These are phyloP conservation scores for Acronicta leporina DNA, from an alignment of 2,888 invertebrate genomes.

Conservation along the genomic window DNA sequence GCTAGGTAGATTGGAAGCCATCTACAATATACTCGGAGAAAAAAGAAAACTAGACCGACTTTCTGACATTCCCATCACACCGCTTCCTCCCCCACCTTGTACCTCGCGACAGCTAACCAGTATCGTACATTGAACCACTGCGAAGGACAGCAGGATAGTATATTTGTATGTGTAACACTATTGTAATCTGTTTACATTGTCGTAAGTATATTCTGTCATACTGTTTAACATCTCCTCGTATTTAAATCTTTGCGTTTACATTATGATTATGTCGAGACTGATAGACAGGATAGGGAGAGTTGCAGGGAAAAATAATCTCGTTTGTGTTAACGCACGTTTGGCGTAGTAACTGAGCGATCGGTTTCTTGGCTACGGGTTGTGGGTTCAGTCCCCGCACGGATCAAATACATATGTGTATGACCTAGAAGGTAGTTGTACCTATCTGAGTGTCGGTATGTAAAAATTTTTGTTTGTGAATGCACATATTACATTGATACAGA, in stretches of 20 bases:
- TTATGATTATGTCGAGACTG: no score
- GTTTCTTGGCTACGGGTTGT: no score
- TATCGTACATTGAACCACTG: conserved; percentile 79
- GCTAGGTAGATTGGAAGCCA: no score
- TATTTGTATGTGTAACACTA: conserved; percentile 59
- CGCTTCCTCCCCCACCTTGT: conserved; percentile 28
- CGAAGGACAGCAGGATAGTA: conserved; percentile 74
- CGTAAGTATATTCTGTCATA: conserved; percentile 47
- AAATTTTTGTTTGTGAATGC: no score
- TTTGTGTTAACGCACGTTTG: no score
- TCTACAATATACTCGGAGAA: no score
- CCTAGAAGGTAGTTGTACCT: no score
- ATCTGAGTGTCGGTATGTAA: no score
- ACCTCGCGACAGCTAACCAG: conserved; percentile 50
- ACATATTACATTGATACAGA: no score
- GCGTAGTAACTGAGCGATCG: no score
- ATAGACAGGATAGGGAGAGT: not conserved
- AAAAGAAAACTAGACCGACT: not conserved
- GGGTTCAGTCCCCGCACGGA: no score
- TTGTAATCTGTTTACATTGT: conserved; percentile 53
- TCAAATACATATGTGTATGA: no score
- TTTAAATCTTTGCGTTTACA: conserved; percentile 25
- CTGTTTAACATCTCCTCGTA: conserved; percentile 42
- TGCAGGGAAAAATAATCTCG: not conserved
- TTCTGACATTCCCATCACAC: not conserved